Conservation (phyloP, 2,113 vertebrate species). For the Tachysurus vachellii region DNA sequence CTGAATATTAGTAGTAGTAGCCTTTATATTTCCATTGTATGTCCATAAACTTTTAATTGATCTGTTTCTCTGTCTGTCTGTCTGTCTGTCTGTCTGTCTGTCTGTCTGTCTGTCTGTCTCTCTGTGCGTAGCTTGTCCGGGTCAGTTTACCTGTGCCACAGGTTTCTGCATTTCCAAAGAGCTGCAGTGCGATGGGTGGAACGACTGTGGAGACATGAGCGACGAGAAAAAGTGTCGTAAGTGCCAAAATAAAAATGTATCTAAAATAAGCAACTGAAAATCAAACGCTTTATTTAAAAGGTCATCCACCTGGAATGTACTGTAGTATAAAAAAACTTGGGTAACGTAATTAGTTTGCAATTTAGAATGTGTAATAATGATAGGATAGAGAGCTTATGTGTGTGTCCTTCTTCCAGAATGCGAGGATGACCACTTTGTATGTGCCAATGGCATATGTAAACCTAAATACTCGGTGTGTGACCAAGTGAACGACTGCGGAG, state of each 20-base stretch:
- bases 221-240: slow-evolving; percentile 74
- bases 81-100: neutral
- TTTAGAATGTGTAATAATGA: neutral
- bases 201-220: slow-evolving; percentile 77
- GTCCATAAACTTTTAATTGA: neutral
- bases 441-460: slow-evolving; percentile 73
- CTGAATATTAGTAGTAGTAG: too few relatives aligned
- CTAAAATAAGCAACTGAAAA: too few relatives aligned
- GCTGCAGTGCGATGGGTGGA: slow-evolving; percentile 74
- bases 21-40: neutral
- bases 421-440: slow-evolving; percentile 66
- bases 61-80: neutral
- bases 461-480: slow-evolving; percentile 72
- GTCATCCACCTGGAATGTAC: neutral
- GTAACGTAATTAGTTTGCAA: neutral
- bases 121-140: slow-evolving; percentile 69
- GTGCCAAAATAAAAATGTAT: slow-evolving; percentile 23
- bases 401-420: slow-evolving; percentile 61
- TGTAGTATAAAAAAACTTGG: neutral
- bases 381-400: neutral
- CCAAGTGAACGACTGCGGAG: slow-evolving; percentile 74
- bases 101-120: neutral
- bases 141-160: slow-evolving; percentile 66
- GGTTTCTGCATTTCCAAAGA: slow-evolving; percentile 68
- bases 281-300: neutral